Evolutionary conservation across 2,888 invertebrate species (phyloP).

Genomic region (Tipula unca): DNA sequence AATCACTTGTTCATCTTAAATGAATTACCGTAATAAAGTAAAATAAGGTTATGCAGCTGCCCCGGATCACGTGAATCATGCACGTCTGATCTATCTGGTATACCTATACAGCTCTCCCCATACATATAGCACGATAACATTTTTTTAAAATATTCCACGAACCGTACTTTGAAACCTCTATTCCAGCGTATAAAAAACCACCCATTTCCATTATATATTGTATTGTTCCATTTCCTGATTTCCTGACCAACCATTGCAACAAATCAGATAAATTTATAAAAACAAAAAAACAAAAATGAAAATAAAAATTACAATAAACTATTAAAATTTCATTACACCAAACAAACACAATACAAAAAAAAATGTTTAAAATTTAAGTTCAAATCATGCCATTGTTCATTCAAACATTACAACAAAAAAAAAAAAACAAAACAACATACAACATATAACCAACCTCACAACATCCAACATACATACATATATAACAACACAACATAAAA

Average conservation of each 20-base stretch:
- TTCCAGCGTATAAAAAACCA: neutral
- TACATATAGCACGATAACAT: neutral
- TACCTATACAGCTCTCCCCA: too few species aligned
- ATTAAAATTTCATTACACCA: slow-evolving; percentile 14
- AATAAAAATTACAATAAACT: slow-evolving; percentile 14
- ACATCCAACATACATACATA: neutral
- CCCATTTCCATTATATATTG: neutral
- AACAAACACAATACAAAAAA: neutral
- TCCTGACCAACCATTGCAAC: slow-evolving; percentile 8
- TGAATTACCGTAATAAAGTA: too few species aligned
- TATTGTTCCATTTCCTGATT: slow-evolving; percentile 14
- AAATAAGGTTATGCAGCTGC: too few species aligned
- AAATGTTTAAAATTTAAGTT: slow-evolving; percentile 1
- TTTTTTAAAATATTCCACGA: neutral
- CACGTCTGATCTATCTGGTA: too few species aligned
- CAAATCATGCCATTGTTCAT: slow-evolving; percentile 14
- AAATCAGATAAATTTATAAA: slow-evolving; percentile 8
- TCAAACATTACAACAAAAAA: neutral
- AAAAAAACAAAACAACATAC: too few species aligned
- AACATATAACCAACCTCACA: neutral
- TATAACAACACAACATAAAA: neutral
- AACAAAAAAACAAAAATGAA: too few species aligned
- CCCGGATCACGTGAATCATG: too few species aligned
- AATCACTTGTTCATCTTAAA: too few species aligned
- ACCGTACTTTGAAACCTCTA: neutral